These are phyloP conservation scores for Sminthurides aquaticus DNA, from an alignment of 2,888 invertebrate species.

Conservation along the genomic window DNA sequence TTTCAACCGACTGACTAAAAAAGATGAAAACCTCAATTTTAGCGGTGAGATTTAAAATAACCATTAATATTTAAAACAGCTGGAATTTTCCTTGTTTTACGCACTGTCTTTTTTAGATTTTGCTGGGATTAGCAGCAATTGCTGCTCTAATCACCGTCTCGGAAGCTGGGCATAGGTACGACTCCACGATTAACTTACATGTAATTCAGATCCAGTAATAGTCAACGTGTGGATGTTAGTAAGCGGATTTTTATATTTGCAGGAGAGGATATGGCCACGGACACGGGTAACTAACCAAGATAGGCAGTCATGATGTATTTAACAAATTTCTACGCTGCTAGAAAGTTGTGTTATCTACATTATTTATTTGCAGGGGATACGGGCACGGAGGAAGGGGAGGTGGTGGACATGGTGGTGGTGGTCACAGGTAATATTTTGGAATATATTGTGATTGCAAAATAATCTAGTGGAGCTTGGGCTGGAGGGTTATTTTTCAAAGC, in stretches of 20 bases:
- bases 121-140: not conserved
- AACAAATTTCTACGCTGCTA: not conserved
- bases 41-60: too few relatives aligned
- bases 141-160: not conserved
- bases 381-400: not conserved
- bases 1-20: too few relatives aligned
- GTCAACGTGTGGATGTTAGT: too few relatives aligned
- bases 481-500: too few relatives aligned
- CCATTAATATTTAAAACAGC: too few relatives aligned
- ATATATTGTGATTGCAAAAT: too few relatives aligned
- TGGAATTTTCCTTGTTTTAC: too few relatives aligned
- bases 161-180: slow-evolving; percentile 1
- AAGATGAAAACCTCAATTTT: too few relatives aligned
- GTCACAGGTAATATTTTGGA: not conserved
- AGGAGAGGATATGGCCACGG: not conserved
- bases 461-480: not conserved
- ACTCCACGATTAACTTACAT: too few relatives aligned
- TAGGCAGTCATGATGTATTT: not conserved
- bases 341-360: too few relatives aligned
- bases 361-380: not conserved
- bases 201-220: too few relatives aligned
- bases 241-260: not conserved
- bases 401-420: not conserved
- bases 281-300: not conserved
- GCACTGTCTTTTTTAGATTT: not conserved